Percentiles rank a stretch among this genome's conserved stretches.
Evolutionary conservation across 1,140 invertebrate species (phyloP).

Genomic region (Bacillus rossius): DNA sequence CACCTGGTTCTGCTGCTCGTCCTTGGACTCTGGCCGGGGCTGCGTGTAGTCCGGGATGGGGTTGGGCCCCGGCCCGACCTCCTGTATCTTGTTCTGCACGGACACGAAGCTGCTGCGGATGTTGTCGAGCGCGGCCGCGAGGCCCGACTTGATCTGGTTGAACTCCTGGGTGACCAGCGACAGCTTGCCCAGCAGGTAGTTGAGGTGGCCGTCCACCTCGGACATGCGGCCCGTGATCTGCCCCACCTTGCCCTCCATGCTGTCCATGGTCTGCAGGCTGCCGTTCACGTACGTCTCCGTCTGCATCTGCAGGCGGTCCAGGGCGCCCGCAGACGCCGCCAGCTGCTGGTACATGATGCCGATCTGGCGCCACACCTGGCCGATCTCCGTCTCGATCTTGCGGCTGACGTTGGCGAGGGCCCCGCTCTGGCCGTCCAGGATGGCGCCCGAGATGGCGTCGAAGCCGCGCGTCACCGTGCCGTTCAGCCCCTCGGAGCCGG

Average conservation of each 20-base stretch:
- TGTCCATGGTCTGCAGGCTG: constrained; percentile 72
- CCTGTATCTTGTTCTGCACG: constrained; percentile 52
- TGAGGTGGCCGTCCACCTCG: constrained; percentile 79
- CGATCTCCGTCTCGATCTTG: constrained; percentile 76
- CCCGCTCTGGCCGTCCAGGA: constrained; percentile 67
- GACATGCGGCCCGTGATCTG: constrained; percentile 71
- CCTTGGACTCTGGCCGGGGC: not conserved
- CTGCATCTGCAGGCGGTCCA: constrained; percentile 71
- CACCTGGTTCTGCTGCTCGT: not conserved
- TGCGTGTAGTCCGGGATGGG: not conserved
- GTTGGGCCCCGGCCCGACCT: constrained; percentile 23
- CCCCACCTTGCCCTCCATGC: constrained; percentile 71
- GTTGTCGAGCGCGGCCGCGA: constrained; percentile 64
- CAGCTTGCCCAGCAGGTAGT: constrained; percentile 73
- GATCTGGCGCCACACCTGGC: constrained; percentile 77
- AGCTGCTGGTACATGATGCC: constrained; percentile 85
- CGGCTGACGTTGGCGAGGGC: constrained; percentile 67
- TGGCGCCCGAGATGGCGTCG: constrained; percentile 57
- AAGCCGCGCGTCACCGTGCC: constrained; percentile 62
- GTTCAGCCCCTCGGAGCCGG: constrained; percentile 59
- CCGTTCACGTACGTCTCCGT: constrained; percentile 77
- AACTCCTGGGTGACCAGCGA: constrained; percentile 82
- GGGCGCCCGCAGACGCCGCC: constrained; percentile 61
- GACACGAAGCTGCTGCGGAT: constrained; percentile 60
- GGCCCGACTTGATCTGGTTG: constrained; percentile 69